phyloP scores from a whole-genome alignment of 2,113 vertebrate species.

The Tachycineta bicolor region DNA sequence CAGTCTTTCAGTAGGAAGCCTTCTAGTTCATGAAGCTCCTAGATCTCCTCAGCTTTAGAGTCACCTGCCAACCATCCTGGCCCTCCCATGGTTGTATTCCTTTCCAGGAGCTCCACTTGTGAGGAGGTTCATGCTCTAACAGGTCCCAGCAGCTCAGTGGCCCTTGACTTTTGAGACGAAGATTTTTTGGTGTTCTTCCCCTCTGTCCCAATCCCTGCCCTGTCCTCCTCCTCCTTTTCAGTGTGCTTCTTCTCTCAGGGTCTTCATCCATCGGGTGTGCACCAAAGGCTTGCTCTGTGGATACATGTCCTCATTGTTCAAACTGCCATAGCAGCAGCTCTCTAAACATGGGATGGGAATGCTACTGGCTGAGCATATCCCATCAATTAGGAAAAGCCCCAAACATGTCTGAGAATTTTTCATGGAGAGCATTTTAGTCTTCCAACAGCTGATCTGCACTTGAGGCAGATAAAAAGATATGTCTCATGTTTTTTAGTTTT shows the following conservation, averaged over 20 bases:
- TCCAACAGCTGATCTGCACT: not conserved
- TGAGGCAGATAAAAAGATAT: not conserved
- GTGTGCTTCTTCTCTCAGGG: not conserved
- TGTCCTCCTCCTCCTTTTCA: not conserved
- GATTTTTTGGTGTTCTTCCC: not conserved
- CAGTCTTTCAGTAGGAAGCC: not conserved
- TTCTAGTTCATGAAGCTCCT: not conserved
- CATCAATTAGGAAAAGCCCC: not conserved
- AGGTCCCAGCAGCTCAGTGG: not conserved
- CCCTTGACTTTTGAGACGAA: not conserved
- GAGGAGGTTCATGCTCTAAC: not conserved
- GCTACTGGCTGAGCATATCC: not conserved
- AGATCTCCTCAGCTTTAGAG: not conserved
- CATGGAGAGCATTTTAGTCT: not conserved
- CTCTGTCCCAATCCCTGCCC: not conserved
- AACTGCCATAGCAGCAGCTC: not conserved
- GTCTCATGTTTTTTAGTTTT: not conserved
- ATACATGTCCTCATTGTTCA: rapidly evolving
- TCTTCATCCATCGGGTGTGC: rapidly evolving
- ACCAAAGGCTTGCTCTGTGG: not conserved
- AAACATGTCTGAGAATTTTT: not conserved
- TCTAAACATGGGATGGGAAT: not conserved
- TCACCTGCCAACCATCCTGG: not conserved
- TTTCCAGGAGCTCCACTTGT: not conserved
- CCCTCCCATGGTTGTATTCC: not conserved